A percentile compares a stretch with the other conserved stretches of the same genome.
Conservation (phyloP, 2,888 invertebrate species). For the Cetonia aurata region DNA sequence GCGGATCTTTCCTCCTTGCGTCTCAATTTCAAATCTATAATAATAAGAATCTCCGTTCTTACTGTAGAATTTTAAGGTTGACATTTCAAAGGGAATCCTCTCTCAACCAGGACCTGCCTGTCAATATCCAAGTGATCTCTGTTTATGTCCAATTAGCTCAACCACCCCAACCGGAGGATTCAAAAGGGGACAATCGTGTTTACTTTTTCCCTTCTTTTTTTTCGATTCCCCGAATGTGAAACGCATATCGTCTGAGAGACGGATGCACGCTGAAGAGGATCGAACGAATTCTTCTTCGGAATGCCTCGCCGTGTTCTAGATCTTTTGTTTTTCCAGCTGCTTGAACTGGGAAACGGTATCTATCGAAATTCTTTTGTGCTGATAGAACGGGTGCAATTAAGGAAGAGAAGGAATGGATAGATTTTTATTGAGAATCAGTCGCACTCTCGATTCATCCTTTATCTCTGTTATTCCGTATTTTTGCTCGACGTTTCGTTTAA, state of each 20-base stretch:
- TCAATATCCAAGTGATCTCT: conserved; percentile 20
- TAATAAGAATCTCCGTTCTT: conserved; percentile 7
- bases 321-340: conserved; percentile 27
- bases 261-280: conserved; percentile 1
- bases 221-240: neutral
- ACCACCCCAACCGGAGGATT: neutral
- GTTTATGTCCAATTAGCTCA: conserved; percentile 35
- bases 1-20: conserved; percentile 2
- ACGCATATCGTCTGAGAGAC: conserved; percentile 5
- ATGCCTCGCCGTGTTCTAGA: neutral
- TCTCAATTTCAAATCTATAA: conserved; percentile 20
- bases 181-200: conserved; percentile 14
- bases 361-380: conserved; percentile 31
- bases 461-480: no score
- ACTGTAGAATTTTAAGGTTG: conserved; percentile 19
- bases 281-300: neutral
- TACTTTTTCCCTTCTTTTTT: neutral
- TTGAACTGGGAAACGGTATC: neutral
- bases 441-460: no score
- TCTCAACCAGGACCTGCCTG: conserved; percentile 11
- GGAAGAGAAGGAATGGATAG: conserved; percentile 29
- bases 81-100: conserved; percentile 11
- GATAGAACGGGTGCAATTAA: conserved; percentile 29
- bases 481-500: no score
- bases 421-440: conserved; percentile 18